These are phyloP conservation scores for Esperia sulphurella DNA, from an alignment of 2,888 invertebrate species.

Conservation along the genomic window DNA sequence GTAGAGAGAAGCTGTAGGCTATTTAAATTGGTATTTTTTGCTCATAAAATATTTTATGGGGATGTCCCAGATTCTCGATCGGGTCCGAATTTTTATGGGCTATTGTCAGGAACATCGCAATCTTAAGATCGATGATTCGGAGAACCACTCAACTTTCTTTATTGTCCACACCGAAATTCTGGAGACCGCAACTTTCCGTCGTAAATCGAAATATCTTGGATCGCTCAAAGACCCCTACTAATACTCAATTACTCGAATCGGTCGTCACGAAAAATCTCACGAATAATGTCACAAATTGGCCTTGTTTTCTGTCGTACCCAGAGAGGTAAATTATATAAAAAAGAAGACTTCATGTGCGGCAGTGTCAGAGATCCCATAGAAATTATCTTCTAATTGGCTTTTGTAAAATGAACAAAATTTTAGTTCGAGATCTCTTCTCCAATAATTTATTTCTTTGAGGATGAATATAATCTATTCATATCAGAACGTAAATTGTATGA, in stretches of 20 bases:
- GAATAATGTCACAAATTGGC: too few species aligned
- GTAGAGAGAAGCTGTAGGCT: background rate
- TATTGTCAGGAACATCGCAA: conserved; percentile 30
- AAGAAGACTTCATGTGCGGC: too few species aligned
- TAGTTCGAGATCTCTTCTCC: too few species aligned
- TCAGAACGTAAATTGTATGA: too few species aligned
- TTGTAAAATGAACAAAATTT: too few species aligned
- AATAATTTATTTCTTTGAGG: too few species aligned
- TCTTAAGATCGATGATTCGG: conserved; percentile 21
- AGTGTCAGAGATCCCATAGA: too few species aligned
- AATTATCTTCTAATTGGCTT: too few species aligned
- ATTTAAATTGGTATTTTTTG: conserved; percentile 3
- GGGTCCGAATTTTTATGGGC: conserved; percentile 22
- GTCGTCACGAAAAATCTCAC: too few species aligned
- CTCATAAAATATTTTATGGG: conserved; percentile 15
- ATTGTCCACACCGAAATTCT: conserved; percentile 33
- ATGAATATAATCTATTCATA: too few species aligned
- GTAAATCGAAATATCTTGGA: conserved; percentile 47
- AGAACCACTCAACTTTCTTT: conserved; percentile 21
- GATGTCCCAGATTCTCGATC: conserved; percentile 24
- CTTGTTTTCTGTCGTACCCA: too few species aligned
- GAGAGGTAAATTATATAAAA: too few species aligned
- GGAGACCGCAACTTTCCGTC: conserved; percentile 43
- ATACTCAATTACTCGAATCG: background rate
- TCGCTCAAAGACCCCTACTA: conserved; percentile 21